Evolutionary conservation across 2,888 invertebrate genomes (phyloP), one percentile per base, ranked within the genome.

Genomic region (Athripsodes cinereus): DNA sequence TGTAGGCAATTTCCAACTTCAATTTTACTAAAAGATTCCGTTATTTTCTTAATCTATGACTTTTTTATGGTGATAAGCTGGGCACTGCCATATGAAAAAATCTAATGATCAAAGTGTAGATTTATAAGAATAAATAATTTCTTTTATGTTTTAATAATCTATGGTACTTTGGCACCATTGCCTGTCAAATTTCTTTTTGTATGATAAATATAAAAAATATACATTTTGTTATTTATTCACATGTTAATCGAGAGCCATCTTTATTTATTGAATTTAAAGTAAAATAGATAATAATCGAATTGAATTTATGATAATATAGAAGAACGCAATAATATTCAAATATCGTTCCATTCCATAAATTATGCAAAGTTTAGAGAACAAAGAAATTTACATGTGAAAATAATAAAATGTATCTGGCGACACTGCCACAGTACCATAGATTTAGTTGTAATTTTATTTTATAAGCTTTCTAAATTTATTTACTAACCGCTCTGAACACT

Each of bases 131-230:
- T 57, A 52, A 22, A 26, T 26, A 26, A 3, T 26, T 26, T 26
- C 3, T 26, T 40, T 40, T 13, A 40, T 40, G 13, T 16, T 16
- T 40, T 40, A 6, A 8, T 31, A 18, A 46, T 22, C 20, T 60
- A 34, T 47, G 63, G 61, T 63, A 59, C 59, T 61, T 59, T 59
- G 63, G 63, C 63, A 63, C 61, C 63, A 61, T 59, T 57, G 63
- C 51, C 47, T 52, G 48, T 48, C 50, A 35, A 58, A 60, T 35
- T 35, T 58, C 18, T 44, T 35, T 60, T 26, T 26, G n/a, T n/a
- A 26, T 26, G 10, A 26, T 6, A 6, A 26, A 10, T 26, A 26
- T 26, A 10, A 26, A 10, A 26, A 26, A 26, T 6, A 6, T 26
- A 26, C 10, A 26, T 26, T 26, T 26, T 26, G 26, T 26, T 26